phyloP scores from a whole-genome alignment of 2,797 vertebrate species.

The Masticophis lateralis region DNA sequence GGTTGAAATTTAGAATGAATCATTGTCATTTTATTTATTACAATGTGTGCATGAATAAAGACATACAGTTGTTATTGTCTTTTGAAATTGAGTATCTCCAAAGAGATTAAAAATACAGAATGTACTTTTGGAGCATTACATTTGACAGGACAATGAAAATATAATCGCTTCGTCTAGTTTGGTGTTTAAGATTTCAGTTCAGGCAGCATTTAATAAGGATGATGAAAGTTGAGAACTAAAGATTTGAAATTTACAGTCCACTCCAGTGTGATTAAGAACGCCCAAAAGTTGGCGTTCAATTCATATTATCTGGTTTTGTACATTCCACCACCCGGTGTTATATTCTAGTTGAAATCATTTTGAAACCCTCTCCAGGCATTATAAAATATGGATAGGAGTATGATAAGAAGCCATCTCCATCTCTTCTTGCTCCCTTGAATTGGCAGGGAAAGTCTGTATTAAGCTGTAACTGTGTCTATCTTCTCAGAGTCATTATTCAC shows the following conservation, averaged over 20 bases:
- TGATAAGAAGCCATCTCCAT: neutral
- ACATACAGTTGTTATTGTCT: neutral
- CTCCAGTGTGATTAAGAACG: neutral
- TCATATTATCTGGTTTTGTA: neutral
- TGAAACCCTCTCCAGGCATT: neutral
- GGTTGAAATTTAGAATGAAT: neutral
- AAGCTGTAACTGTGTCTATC: neutral
- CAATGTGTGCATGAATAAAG: neutral
- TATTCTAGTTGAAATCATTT: neutral
- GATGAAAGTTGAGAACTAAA: slow-evolving; percentile 12
- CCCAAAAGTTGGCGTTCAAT: neutral
- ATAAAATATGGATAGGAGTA: neutral
- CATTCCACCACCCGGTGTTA: neutral
- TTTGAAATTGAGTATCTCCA: neutral
- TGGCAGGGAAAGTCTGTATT: neutral
- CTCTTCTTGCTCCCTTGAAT: neutral
- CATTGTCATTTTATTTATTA: neutral
- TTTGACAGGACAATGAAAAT: neutral
- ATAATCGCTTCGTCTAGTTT: slow-evolving; percentile 15
- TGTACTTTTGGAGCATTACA: neutral
- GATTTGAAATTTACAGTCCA: neutral
- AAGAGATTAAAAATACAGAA: neutral
- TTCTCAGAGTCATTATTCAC: neutral
- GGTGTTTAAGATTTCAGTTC: neutral
- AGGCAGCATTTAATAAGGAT: slow-evolving; percentile 23